Percentiles rank a stretch among this genome's conserved stretches.
phyloP scores from a whole-genome alignment of 2,888 invertebrate genomes.

The Hecatera dysodea region DNA sequence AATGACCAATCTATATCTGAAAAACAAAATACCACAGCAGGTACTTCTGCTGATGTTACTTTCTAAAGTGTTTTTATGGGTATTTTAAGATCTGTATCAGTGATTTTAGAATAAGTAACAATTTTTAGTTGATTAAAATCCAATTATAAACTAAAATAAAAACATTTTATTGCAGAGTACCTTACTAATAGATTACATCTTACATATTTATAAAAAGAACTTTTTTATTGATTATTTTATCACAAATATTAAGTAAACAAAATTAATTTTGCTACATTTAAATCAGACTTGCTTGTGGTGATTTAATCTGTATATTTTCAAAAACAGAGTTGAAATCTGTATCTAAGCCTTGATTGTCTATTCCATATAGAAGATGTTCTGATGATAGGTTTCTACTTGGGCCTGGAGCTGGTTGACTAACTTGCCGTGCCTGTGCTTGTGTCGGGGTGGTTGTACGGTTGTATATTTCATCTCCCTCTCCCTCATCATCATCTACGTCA shows the following conservation, averaged over 20 bases:
- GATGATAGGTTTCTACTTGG: slow-evolving; percentile 87
- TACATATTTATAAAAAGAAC: slow-evolving; percentile 41
- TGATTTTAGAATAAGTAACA: neutral
- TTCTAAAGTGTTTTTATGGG: slow-evolving; percentile 51
- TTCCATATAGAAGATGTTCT: slow-evolving; percentile 88
- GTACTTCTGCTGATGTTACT: slow-evolving; percentile 67
- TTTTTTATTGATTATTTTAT: slow-evolving; percentile 33
- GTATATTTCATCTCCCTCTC: slow-evolving; percentile 87
- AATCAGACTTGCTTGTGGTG: slow-evolving; percentile 84
- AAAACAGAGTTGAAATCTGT: slow-evolving; percentile 92
- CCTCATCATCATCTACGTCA: slow-evolving; percentile 87
- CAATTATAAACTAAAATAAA: slow-evolving; percentile 50
- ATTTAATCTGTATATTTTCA: slow-evolving; percentile 91
- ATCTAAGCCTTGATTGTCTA: slow-evolving; percentile 91
- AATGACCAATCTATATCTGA: slow-evolving; percentile 77
- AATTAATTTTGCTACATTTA: slow-evolving; percentile 60
- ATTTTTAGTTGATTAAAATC: slow-evolving; percentile 28
- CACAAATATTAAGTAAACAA: slow-evolving; percentile 40
- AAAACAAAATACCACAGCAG: slow-evolving; percentile 65
- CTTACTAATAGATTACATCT: slow-evolving; percentile 43
- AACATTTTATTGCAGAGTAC: slow-evolving; percentile 42
- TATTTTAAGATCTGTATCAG: neutral
- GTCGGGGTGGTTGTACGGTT: slow-evolving; percentile 86
- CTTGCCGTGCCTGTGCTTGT: slow-evolving; percentile 42
- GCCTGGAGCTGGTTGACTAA: slow-evolving; percentile 79